Conservation (phyloP, 2,888 invertebrate species). For the Trissonchulus latispiculum region DNA sequence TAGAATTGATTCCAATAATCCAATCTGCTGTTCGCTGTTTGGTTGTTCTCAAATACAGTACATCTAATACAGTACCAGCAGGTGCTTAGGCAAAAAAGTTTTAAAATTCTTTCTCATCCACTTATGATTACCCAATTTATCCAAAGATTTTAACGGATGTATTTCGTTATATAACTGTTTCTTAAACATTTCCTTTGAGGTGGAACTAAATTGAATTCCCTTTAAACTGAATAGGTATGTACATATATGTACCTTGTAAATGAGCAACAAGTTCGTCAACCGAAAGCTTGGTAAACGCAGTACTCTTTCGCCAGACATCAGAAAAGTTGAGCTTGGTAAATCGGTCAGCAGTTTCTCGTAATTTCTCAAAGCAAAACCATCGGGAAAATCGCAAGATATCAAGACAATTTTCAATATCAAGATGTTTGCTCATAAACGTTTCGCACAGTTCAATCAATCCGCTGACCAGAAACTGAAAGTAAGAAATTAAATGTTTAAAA, state of each 20-base stretch:
- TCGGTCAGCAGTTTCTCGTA: not conserved
- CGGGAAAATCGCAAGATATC: conserved; percentile 61
- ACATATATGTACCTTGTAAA: not conserved
- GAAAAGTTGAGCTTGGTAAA: not conserved
- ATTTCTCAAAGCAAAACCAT: conserved; percentile 58
- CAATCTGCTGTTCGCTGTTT: too few relatives aligned
- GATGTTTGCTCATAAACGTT: conserved; percentile 55
- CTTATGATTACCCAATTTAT: too few relatives aligned
- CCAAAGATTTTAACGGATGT: too few relatives aligned
- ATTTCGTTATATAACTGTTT: too few relatives aligned
- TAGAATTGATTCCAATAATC: too few relatives aligned
- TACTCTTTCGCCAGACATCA: not conserved
- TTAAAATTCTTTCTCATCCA: not conserved
- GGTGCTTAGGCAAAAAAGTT: not conserved
- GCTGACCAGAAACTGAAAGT: not conserved
- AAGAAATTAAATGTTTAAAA: too few relatives aligned
- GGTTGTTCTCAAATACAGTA: too few relatives aligned
- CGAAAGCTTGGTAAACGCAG: not conserved
- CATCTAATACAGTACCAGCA: too few relatives aligned
- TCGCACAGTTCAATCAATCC: not conserved
- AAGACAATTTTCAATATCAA: conserved; percentile 59
- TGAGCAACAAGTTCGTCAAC: not conserved
- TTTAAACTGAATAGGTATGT: too few relatives aligned
- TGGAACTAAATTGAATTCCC: too few relatives aligned
- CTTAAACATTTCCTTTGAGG: too few relatives aligned